Base-by-base conservation (phyloP, 2,888 invertebrate species). In the Leptinotarsa haldemani region DNA sequence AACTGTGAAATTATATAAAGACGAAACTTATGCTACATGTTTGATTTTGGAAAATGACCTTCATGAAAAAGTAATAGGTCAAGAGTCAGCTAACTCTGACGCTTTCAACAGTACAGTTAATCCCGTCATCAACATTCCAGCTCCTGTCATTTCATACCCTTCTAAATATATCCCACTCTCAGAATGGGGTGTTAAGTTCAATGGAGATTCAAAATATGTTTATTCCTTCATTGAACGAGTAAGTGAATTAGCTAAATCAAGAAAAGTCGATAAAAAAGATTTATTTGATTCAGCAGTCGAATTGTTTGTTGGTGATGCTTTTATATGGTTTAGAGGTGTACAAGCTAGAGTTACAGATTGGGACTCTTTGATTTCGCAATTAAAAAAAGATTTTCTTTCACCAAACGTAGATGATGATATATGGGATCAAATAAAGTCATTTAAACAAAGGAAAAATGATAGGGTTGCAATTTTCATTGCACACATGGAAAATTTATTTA, bases 351-450 rank as follows among this genome's bases (percentile, higher is more conserved):
- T 66, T 25, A n/a, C 15, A 25, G 63, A 71, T 18, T 71, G 67
- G 46, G 20, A 61, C 40, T 40, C 56, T 20, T 71, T 71, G 61
- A 50, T 66, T 22, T 3, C 18, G 4, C 56, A 47, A 58, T 48
- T 71, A 22, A 71, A 66, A 30, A 46, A 71, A 22, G 58, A 71
- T 47, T 71, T 71, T 71, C 18, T 71, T 12, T 12, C 47, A 9
- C 56, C 61, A n/a, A 63, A 66, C 61, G 22, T 67, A 13, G 68
- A 63, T 65, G 75, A 75, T 46, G 70, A 72, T 3, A 25, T 75
- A 5, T 75, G 65, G 68, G 65, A 73, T 13, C 47, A 72, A 52
- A 73, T 75, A 18, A 75, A 70, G 40, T 25, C 12, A n/a, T 58
- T 65, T 20, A 47, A 48, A 50, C 73, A 75, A n/a, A 63, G 30